Conservation (phyloP, 2,797 vertebrate species). For the Urophycis tenuis region DNA sequence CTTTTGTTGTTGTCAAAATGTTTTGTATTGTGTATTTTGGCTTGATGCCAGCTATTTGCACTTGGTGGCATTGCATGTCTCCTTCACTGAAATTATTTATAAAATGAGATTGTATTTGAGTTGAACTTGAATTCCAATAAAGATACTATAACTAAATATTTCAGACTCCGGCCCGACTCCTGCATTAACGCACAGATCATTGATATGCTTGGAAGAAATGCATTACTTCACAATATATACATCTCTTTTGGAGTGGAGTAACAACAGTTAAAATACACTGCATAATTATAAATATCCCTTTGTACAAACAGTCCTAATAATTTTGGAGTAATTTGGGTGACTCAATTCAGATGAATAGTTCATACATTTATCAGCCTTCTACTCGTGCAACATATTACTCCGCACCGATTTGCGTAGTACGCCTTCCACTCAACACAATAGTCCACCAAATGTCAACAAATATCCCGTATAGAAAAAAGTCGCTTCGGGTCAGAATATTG, state of each 20-base stretch:
- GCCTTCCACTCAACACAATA: constrained; percentile 66
- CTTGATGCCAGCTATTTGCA: constrained; percentile 58
- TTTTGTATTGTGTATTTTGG: constrained; percentile 57
- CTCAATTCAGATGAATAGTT: not conserved
- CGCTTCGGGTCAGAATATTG: not conserved
- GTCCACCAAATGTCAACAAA: constrained; percentile 49
- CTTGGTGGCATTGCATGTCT: constrained; percentile 63
- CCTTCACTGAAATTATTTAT: constrained; percentile 64
- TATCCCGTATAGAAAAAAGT: not conserved
- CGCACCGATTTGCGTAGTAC: constrained; percentile 56
- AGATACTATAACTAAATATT: constrained; percentile 28
- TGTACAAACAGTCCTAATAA: not conserved
- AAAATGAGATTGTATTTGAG: constrained; percentile 38
- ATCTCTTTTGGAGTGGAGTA: not conserved
- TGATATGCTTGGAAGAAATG: not conserved
- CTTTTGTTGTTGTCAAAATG: constrained; percentile 50
- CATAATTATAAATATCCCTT: not conserved
- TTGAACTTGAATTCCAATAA: constrained; percentile 59
- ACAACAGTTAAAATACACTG: not conserved
- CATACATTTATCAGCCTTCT: not conserved
- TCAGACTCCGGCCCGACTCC: not conserved
- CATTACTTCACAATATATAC: not conserved
- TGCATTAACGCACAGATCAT: not conserved
- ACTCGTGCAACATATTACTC: constrained; percentile 59
- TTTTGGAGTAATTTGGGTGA: not conserved